phyloP scores from a whole-genome alignment of 2,888 invertebrate genomes.

The Ormia ochracea region DNA sequence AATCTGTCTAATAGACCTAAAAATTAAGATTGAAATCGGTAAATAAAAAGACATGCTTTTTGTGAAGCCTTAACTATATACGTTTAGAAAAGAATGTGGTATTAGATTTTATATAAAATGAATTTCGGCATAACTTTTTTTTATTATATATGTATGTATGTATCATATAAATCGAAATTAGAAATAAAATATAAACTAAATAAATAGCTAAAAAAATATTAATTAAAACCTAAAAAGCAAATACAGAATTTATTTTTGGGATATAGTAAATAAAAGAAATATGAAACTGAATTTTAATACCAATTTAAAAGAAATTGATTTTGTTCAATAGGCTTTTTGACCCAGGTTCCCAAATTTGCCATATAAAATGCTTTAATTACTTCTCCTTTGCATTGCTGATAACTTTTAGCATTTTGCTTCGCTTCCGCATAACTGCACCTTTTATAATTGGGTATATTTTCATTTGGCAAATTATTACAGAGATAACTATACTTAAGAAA shows the following conservation, averaged over 20 bases:
- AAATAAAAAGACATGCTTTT: too few relatives aligned
- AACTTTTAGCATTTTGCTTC: slow-evolving; percentile 82
- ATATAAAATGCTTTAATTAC: slow-evolving; percentile 88
- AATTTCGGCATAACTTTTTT: too few relatives aligned
- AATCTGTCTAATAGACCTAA: too few relatives aligned
- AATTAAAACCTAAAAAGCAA: not conserved
- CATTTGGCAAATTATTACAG: slow-evolving; percentile 72
- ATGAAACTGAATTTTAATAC: not conserved
- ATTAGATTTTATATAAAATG: too few relatives aligned
- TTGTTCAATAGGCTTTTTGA: slow-evolving; percentile 93
- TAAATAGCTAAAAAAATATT: too few relatives aligned
- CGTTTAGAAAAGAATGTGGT: too few relatives aligned
- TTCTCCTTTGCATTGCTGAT: slow-evolving; percentile 86
- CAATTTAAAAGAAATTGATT: slow-evolving; percentile 83
- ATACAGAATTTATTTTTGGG: too few relatives aligned
- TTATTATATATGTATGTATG: too few relatives aligned
- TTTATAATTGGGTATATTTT: slow-evolving; percentile 67
- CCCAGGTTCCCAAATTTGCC: slow-evolving; percentile 90
- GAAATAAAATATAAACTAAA: too few relatives aligned
- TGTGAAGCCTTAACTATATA: too few relatives aligned
- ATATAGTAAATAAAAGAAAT: not conserved
- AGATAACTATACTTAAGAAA: slow-evolving; percentile 74
- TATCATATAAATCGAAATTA: too few relatives aligned
- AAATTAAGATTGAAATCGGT: too few relatives aligned
- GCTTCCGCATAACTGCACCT: slow-evolving; percentile 82